These are phyloP conservation scores for Bombyx mandarina DNA, from an alignment of 1,140 invertebrate genomes.

Conservation along the genomic window DNA sequence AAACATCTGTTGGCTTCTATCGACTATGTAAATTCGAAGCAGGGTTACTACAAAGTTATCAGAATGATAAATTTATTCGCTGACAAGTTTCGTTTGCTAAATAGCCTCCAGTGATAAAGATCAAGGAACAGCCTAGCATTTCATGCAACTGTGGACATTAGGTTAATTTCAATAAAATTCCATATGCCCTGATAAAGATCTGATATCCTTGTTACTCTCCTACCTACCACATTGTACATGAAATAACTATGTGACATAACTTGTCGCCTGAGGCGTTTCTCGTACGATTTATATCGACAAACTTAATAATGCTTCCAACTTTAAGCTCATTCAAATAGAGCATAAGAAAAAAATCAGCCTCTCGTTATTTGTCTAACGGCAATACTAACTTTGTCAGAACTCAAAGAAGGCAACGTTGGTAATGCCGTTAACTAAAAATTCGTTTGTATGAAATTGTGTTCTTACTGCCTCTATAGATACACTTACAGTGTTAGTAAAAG, in stretches of 20 bases:
- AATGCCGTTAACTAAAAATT: too few relatives aligned
- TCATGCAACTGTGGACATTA: slow-evolving; percentile 14
- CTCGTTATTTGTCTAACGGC: slow-evolving; percentile 1
- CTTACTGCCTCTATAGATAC: background rate
- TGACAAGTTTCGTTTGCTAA: slow-evolving; percentile 26
- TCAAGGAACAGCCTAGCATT: slow-evolving; percentile 32
- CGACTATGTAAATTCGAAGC: slow-evolving; percentile 11
- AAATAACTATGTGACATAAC: slow-evolving; percentile 54
- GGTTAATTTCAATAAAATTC: slow-evolving; percentile 40
- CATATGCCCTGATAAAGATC: slow-evolving; percentile 42
- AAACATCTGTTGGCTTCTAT: slow-evolving; percentile 9
- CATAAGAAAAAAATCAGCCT: too few relatives aligned
- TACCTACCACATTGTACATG: slow-evolving; percentile 38
- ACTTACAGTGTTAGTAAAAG: slow-evolving; percentile 7
- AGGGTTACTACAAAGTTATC: slow-evolving; percentile 21
- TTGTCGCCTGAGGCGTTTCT: slow-evolving; percentile 49
- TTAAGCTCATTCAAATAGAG: background rate
- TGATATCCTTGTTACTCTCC: slow-evolving; percentile 62
- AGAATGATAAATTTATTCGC: slow-evolving; percentile 20
- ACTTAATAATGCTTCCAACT: slow-evolving; percentile 7
- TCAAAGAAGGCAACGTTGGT: too few relatives aligned
- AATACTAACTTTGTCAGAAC: too few relatives aligned
- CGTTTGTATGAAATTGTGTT: background rate
- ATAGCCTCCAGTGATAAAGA: slow-evolving; percentile 34
- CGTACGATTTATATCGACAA: slow-evolving; percentile 29